phyloP scores from a whole-genome alignment of 2,797 vertebrate species.

The Vultur gryphus region DNA sequence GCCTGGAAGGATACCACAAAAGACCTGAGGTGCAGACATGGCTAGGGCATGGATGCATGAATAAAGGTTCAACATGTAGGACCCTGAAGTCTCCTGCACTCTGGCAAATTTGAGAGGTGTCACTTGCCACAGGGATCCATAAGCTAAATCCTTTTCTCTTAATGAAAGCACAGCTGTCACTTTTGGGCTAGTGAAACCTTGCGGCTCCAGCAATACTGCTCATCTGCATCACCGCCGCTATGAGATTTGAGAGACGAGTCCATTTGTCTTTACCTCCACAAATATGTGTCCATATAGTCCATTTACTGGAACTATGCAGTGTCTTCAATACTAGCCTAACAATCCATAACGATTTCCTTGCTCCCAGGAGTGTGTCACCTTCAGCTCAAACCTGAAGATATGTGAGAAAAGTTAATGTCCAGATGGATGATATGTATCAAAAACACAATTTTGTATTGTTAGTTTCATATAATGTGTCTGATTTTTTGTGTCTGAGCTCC shows the following conservation, averaged over 20 bases:
- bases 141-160: background rate
- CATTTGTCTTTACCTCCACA: background rate
- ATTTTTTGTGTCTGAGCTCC: slow-evolving; percentile 30
- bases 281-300: background rate
- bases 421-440: background rate
- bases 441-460: background rate
- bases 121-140: background rate
- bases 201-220: background rate
- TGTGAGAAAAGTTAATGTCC: background rate
- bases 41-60: background rate
- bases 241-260: background rate
- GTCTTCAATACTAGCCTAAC: background rate
- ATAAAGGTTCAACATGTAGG: background rate
- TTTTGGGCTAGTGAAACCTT: background rate
- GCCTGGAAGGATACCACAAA: background rate
- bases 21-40: background rate
- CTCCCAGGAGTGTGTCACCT: background rate
- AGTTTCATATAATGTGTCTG: background rate
- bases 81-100: background rate
- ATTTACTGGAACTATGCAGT: background rate
- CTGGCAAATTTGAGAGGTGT: background rate
- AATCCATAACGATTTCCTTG: background rate
- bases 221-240: no score
- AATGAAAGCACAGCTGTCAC: background rate
- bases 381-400: background rate